Evolutionary conservation across 2,113 vertebrate species (phyloP), one percentile per base, ranked within the genome.

Genomic region (Aspidoscelis tigris): DNA sequence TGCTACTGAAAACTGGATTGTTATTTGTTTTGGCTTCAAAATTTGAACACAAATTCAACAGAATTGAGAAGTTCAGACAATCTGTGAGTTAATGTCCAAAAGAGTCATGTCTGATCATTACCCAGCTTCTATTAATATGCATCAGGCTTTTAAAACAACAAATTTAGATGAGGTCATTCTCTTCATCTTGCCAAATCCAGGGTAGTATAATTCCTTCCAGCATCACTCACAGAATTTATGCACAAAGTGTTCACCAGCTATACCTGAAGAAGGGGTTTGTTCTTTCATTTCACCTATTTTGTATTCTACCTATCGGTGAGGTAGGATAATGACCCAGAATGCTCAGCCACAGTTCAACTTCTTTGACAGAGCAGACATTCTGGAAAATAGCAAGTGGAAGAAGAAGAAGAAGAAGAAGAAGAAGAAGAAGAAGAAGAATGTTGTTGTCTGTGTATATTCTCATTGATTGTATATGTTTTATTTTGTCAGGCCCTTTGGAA

Each of bases 201-300:
- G 72, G 24, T 80, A 76, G 24, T 78, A 80, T 74, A 86, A n/a
- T 11, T 88, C 58, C 74, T 85, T 88, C 33, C 85, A 73, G 7
- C 47, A 7, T 81, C 53, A 11, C 20, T 90, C 55, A 81, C 80
- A 58, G 53, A 79, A 66, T n/a, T 24, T 39, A 76, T 55, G 76
- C 47, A 14, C 44, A 50, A 33, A 14, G 1, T 66, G 18, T 43
- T 22, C 39, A 39, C 16, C 50, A 47, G 16, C 41, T 55, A 47
- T 78, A 78, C 58, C 44, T 71, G 39, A 71, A 68, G 24, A 39
- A 78, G 26, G 47, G 11, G 47, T 50, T 22, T 41, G 4, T 61
- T 76, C 18, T 16, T 22, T 14, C 5, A 11, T n/a, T 70, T 77
- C 18, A 70, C 47, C 39, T 61, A 43, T n/a, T 44, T 74, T 44